These are phyloP conservation scores for Rhodinocichla rosea DNA, from an alignment of 2,113 vertebrate genomes.

Conservation along the genomic window DNA sequence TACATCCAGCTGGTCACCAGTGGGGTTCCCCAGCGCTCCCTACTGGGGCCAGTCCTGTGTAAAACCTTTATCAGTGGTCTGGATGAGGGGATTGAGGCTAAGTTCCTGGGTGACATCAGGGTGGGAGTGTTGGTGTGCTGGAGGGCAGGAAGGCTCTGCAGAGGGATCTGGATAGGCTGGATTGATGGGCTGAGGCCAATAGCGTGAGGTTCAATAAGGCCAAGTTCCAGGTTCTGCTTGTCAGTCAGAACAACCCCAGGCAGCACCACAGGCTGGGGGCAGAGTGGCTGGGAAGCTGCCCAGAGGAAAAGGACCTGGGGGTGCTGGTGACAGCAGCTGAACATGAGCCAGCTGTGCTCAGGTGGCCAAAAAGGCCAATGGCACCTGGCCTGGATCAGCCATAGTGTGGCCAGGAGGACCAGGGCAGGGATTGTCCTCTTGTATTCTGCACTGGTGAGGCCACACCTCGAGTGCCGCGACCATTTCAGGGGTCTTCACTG, in stretches of 20 bases:
- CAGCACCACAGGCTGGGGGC: not conserved
- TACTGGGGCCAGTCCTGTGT: not conserved
- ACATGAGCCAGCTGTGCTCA: not conserved
- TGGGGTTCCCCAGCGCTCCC: not conserved
- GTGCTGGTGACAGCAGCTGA: not conserved
- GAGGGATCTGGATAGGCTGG: not conserved
- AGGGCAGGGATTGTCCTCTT: not conserved
- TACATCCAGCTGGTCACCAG: not conserved
- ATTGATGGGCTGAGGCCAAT: not conserved
- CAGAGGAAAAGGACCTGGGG: not conserved
- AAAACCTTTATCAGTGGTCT: not conserved
- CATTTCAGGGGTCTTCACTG: not conserved
- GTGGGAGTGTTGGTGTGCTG: not conserved
- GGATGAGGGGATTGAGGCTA: accelerated
- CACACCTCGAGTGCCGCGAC: accelerated
- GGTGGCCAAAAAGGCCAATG: too few relatives aligned
- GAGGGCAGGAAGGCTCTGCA: not conserved
- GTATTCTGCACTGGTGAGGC: too few relatives aligned
- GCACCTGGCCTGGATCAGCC: not conserved
- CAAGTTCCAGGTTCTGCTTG: not conserved
- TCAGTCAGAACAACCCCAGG: not conserved
- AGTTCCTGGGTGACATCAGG: too few relatives aligned
- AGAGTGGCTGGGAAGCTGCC: not conserved
- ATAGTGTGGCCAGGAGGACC: not conserved
- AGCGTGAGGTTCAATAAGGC: not conserved